Percentiles rank a stretch among this genome's conserved stretches.
phyloP scores from a whole-genome alignment of 2,113 vertebrate genomes.

The Lates calcarifer region DNA sequence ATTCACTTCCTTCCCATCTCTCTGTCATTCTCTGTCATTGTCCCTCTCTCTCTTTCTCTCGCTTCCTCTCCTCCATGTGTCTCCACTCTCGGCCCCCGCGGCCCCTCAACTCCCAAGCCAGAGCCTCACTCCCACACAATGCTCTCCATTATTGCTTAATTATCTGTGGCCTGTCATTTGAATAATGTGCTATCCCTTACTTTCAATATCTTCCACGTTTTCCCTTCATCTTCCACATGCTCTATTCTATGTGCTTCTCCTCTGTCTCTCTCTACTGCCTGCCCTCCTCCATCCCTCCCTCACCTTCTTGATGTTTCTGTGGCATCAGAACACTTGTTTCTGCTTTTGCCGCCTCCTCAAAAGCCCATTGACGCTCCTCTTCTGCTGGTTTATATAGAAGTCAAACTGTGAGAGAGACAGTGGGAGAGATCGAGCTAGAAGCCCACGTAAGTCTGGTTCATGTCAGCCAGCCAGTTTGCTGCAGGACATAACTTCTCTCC shows the following conservation, averaged over 20 bases:
- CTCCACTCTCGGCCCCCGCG: constrained; percentile 44
- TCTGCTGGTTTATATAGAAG: constrained; percentile 35
- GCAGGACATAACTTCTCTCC: constrained; percentile 8
- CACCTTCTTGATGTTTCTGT: background rate
- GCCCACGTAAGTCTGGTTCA: background rate
- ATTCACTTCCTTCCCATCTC: constrained; percentile 10
- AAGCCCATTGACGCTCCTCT: constrained; percentile 35
- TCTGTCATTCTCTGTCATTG: constrained; percentile 20
- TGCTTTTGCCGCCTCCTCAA: constrained; percentile 15
- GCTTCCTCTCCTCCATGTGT: constrained; percentile 38
- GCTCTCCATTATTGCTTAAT: constrained; percentile 72
- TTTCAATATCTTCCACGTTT: constrained; percentile 41
- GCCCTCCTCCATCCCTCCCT: background rate
- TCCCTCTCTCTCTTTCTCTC: constrained; percentile 5
- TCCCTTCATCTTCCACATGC: constrained; percentile 28
- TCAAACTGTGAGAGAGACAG: constrained; percentile 7
- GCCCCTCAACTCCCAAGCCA: constrained; percentile 54
- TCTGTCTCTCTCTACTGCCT: background rate
- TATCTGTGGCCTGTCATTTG: constrained; percentile 64
- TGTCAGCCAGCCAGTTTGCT: constrained; percentile 31
- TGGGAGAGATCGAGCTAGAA: constrained; percentile 2
- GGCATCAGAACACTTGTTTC: constrained; percentile 16
- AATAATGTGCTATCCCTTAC: constrained; percentile 52
- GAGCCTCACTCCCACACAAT: constrained; percentile 53
- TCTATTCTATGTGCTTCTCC: constrained; percentile 24